A percentile compares a stretch with the other conserved stretches of the same genome.
Evolutionary conservation across 2,113 vertebrate genomes (phyloP).

Genomic region (Tetraodon nigroviridis): DNA sequence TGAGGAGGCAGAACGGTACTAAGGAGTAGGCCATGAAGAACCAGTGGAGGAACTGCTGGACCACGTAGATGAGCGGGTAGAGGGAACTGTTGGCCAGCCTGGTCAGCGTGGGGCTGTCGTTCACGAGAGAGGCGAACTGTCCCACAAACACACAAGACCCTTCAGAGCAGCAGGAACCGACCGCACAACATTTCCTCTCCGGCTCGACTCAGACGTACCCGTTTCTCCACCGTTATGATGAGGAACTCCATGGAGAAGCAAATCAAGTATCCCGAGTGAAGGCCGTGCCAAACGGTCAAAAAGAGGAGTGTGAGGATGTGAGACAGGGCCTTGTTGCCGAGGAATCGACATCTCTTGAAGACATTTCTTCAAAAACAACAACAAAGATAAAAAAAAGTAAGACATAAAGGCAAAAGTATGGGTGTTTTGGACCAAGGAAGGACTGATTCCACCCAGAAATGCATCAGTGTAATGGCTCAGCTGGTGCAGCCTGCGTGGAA

Average conservation of each 20-base stretch:
- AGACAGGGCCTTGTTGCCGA: slow-evolving; percentile 88
- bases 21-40: slow-evolving; percentile 95
- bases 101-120: slow-evolving; percentile 78
- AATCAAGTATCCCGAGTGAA: slow-evolving; percentile 93
- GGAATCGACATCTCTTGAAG: slow-evolving; percentile 91
- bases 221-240: slow-evolving; percentile 88
- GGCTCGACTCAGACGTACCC: slow-evolving; percentile 67
- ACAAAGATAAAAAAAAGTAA: neutral
- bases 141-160: slow-evolving; percentile 20
- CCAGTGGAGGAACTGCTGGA: slow-evolving; percentile 90
- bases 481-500: neutral
- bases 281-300: slow-evolving; percentile 90
- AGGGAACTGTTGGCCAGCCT: slow-evolving; percentile 74
- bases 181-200: no score
- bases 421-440: neutral
- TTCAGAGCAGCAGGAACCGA: neutral
- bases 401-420: neutral
- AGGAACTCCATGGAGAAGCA: slow-evolving; percentile 97
- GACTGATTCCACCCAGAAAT: neutral
- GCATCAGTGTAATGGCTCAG: slow-evolving; percentile 9
- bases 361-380: slow-evolving; percentile 75
- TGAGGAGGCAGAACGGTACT: slow-evolving; percentile 92
- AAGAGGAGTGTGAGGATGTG: slow-evolving; percentile 86
- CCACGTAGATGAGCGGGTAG: slow-evolving; percentile 80
- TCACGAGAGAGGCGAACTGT: slow-evolving; percentile 78